Conservation (phyloP, 2,113 vertebrate genomes). For the Phalacrocorax aristotelis region DNA sequence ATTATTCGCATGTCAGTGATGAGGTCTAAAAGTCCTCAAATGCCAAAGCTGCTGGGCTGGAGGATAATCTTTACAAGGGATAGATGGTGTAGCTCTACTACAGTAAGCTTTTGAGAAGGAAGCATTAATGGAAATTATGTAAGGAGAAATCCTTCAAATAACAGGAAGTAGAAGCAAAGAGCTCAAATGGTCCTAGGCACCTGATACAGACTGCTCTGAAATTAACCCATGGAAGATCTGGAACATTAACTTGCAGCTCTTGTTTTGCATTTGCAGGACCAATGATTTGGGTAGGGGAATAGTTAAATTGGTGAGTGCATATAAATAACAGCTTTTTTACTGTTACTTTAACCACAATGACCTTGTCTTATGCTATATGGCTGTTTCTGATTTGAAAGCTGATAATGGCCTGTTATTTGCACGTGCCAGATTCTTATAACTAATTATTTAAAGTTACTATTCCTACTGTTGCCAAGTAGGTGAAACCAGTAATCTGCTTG, state of each 20-base stretch:
- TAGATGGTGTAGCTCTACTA: not conserved
- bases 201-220: not conserved
- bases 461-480: not conserved
- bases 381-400: not conserved
- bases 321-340: not conserved
- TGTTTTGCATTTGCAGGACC: not conserved
- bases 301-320: not conserved
- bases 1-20: slow-evolving; percentile 14
- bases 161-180: not conserved
- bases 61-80: not conserved
- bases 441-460: not conserved
- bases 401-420: not conserved
- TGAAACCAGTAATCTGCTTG: not conserved
- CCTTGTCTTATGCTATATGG: not conserved
- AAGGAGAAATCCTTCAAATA: slow-evolving; percentile 1
- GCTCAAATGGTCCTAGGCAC: not conserved
- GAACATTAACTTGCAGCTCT: not conserved
- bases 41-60: not conserved
- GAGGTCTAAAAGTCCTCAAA: slow-evolving; percentile 21
- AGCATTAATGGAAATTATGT: slow-evolving; percentile 39
- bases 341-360: not conserved
- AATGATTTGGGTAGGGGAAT: not conserved
- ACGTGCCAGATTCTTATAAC: not conserved
- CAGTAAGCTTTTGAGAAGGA: not conserved
- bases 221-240: not conserved